These are phyloP conservation scores for Sus scrofa DNA, from an alignment of 2,113 vertebrate species.

Conservation along the genomic window T2T-Sscrofa CM000821.6:10907501-10908000, in stretches of 20 bases:
- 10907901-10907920: constrained; percentile 33
- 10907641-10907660: not conserved
- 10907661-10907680: not conserved
- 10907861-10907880: not conserved
- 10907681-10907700: not conserved
- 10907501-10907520: not conserved
- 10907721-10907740: not conserved
- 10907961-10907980: constrained; percentile 25
- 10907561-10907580: not conserved
- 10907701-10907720: not conserved
- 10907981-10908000: constrained; percentile 53
- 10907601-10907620: not conserved
- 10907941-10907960: constrained; percentile 26
- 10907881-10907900: not conserved
- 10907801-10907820: not conserved
- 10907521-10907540: not conserved
- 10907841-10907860: not conserved
- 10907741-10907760: not conserved
- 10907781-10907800: not conserved
- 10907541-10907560: not conserved
- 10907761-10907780: not conserved
- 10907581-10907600: not conserved
- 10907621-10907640: not conserved
- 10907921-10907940: not conserved
- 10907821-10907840: not conserved